Evolutionary conservation across 2,113 vertebrate species (phyloP), one percentile per base, ranked within the genome.

Genomic region (Anoura caudifer): DNA sequence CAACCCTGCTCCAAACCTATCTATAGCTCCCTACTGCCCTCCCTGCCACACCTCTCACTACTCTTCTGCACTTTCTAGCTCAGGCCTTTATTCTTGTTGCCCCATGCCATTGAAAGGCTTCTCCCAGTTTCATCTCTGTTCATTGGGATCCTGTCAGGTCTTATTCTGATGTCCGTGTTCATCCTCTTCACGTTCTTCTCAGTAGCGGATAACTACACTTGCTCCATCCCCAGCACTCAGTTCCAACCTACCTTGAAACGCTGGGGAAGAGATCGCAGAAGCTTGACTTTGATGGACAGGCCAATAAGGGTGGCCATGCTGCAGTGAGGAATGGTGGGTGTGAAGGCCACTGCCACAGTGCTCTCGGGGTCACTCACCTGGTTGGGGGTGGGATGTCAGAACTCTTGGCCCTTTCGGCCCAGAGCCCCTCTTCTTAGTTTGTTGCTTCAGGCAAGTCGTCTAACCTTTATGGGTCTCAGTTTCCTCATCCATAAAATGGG

Each of bases 251-350:
- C 99, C 98, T 99, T 99, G 97, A 99, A 99, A 14, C 99, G 98
- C 94, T 99, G 98, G 0, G 99, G 99, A 92, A 99, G 98, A 0
- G 99, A 99, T 36, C 99, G 98, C 17, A 99, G 98, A 73, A 99
- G 97, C 96, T 99, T 99, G n/a, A 99, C 99, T 98, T 99, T 99
- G 98, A 99, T 99, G 36, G 99, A 99, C 88, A 99, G 98, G 19
- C 99, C 99, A 4, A 99, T 99, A 50, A 99, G 98, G 0, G 99
- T 99, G 4, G 99, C 99, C 99, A 99, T 99, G 98, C 99, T 99
- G 98, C 99, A 99, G 98, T 99, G 99, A 0, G 99, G 99, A 86
- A 99, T 99, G 41, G 99, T 99, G 96, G 99, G 99, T 0, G 99
- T 99, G 98, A 99, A 99, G 97, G 99, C 99, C 50, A 99, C 98